Evolutionary conservation across 2,113 vertebrate genomes (phyloP), one percentile per base, ranked within the genome.

Genomic region (Pelmatolapia mariae): DNA sequence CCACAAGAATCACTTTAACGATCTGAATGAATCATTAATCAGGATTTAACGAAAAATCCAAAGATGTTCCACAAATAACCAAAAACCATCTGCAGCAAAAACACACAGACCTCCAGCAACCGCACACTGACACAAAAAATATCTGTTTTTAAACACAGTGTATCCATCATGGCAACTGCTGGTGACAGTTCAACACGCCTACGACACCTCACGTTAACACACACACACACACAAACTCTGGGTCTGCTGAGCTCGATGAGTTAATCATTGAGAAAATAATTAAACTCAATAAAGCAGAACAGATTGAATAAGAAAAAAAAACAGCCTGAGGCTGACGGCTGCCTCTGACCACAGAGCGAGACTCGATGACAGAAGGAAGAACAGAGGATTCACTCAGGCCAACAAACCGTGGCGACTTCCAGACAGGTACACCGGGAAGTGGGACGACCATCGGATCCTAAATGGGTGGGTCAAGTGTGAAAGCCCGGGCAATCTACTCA

Each of bases 271-370:
- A 84, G 56, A 91, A 92, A 89, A 93, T 92, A 95, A 95, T 95
- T 95, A 90, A 94, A 95, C 84, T 86, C 94, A 92, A 92, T 91
- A 91, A 94, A 93, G 89, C 90, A 93, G 90, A 94, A 94, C 92
- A 91, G 87, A 91, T 85, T 92, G 81, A 92, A 88, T 82, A 76
- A 83, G 79, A 50, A 10, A 1, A 31, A 61, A 82, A 61, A 8
- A 84, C 45, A 38, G 33, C 33, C 52, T 1, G 2, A 22, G 7
- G 45, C 22, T 24, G 31, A 71, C 45, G 12, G 16, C 5, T 0
- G 38, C 33, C 31, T 18, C 47, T 24, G 54, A 78, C 11, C 15
- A 36, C 40, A 47, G 40, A 76, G 68, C 9, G 19, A 76, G 29
- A 61, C 31, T 45, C 15, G 8, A 80, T 3, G 13, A 43, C 40